A percentile compares a stretch with the other conserved stretches of the same genome.
Evolutionary conservation across 2,888 invertebrate genomes (phyloP).

Genomic region (Malthinus flaveolus): DNA sequence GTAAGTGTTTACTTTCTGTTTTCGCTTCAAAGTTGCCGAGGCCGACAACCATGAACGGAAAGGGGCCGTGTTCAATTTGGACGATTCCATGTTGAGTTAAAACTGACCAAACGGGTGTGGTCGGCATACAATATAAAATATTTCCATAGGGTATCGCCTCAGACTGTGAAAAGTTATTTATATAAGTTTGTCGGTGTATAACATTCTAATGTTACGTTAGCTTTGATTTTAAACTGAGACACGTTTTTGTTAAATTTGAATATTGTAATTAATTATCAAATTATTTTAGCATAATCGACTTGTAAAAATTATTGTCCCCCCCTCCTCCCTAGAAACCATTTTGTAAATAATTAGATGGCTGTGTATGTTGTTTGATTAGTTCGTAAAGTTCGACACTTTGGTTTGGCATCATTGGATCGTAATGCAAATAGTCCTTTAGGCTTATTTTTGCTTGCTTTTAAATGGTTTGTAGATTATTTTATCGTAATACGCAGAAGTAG

Average conservation of each 20-base stretch:
- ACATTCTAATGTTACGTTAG: conserved; percentile 15
- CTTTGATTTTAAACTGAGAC: neutral
- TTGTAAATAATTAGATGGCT: conserved; percentile 40
- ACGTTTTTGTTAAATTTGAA: conserved; percentile 11
- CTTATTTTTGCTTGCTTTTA: conserved; percentile 39
- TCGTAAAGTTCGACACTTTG: conserved; percentile 35
- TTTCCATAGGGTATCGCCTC: conserved; percentile 8
- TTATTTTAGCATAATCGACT: neutral
- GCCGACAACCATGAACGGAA: conserved; percentile 46
- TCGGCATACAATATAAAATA: conserved; percentile 32
- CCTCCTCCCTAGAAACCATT: conserved; percentile 47
- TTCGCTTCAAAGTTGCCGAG: conserved; percentile 15
- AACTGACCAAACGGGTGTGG: conserved; percentile 46
- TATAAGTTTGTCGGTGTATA: conserved; percentile 1
- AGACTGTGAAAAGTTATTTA: conserved; percentile 27
- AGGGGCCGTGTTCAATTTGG: conserved; percentile 44
- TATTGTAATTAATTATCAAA: conserved; percentile 11
- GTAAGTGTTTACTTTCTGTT: conserved; percentile 28
- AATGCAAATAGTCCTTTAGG: conserved; percentile 34
- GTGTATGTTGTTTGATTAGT: conserved; percentile 44
- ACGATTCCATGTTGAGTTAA: conserved; percentile 43
- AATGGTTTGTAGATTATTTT: conserved; percentile 29
- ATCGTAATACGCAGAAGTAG: conserved; percentile 30
- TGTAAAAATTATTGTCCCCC: neutral
- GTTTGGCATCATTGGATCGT: conserved; percentile 27